These are phyloP conservation scores for Pristionchus fissidentatus DNA, from an alignment of 2,888 invertebrate genomes.

Conservation along the genomic window DNA sequence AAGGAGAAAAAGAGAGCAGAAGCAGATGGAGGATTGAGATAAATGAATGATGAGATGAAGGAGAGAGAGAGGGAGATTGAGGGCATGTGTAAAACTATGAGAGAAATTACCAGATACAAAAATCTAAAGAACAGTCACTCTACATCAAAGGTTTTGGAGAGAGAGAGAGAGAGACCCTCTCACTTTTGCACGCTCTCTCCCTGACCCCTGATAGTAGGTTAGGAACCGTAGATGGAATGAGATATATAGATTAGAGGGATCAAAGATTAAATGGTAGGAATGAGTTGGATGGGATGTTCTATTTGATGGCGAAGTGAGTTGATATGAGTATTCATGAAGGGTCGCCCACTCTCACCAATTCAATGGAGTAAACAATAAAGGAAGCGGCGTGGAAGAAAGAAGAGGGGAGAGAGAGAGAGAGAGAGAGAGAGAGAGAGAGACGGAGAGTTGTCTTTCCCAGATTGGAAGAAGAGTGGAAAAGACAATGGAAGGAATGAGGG, in stretches of 20 bases:
- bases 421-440: slow-evolving; percentile 21
- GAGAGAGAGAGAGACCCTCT: no score
- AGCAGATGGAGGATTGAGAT: slow-evolving; percentile 24
- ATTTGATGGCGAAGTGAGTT: neutral
- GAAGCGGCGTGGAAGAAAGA: neutral
- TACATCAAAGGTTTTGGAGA: no score
- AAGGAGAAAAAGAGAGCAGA: slow-evolving; percentile 24
- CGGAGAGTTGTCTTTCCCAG: neutral
- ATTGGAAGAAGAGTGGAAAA: neutral
- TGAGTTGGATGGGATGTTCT: no score
- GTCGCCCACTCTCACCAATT: neutral
- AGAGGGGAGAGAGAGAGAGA: slow-evolving; percentile 2
- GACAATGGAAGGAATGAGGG: slow-evolving; percentile 18
- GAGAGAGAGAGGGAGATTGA: neutral
- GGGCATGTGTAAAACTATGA: neutral
- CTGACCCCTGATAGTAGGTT: neutral
- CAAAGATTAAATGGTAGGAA: neutral
- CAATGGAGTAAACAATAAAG: slow-evolving; percentile 37
- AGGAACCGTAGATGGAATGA: neutral
- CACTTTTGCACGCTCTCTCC: no score
- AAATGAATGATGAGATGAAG: slow-evolving; percentile 25
- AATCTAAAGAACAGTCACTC: neutral
- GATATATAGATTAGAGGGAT: neutral
- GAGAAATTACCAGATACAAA: neutral
- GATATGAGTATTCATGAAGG: slow-evolving; percentile 15